Percentiles rank a stretch among this genome's conserved stretches.
Evolutionary conservation across 2,888 invertebrate genomes (phyloP).

Genomic region (Limnephilus auricula): DNA sequence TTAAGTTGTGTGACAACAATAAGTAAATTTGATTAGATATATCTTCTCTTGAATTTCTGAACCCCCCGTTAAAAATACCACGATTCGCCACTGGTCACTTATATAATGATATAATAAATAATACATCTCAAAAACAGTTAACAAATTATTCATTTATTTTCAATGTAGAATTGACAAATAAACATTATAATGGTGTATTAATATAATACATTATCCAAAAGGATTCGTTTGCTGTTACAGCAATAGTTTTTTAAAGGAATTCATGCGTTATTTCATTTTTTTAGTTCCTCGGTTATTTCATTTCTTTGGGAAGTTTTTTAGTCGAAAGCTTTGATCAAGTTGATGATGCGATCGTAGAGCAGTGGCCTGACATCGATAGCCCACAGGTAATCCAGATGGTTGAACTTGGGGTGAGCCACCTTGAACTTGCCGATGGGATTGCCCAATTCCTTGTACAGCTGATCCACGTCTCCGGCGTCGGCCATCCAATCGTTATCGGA

Average conservation of each 20-base stretch:
- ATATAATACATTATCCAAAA: slow-evolving; percentile 28
- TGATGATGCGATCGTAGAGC: slow-evolving; percentile 76
- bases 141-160: neutral
- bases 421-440: slow-evolving; percentile 74
- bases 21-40: too few species aligned
- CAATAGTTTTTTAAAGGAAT: neutral
- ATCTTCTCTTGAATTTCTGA: too few species aligned
- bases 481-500: slow-evolving; percentile 77
- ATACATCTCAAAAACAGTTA: neutral
- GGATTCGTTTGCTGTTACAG: neutral
- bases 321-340: slow-evolving; percentile 73
- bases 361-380: slow-evolving; percentile 72
- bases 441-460: slow-evolving; percentile 72
- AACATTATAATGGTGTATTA: slow-evolving; percentile 4
- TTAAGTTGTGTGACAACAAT: too few species aligned
- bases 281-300: neutral
- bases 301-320: neutral
- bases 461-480: slow-evolving; percentile 73
- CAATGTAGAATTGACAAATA: neutral
- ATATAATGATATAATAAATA: neutral
- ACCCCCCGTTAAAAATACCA: too few species aligned
- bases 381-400: slow-evolving; percentile 79
- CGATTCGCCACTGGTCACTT: too few species aligned
- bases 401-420: slow-evolving; percentile 75
- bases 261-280: too few species aligned